Percentiles rank a stretch among this genome's conserved stretches.
Conservation (phyloP, 2,797 vertebrate genomes). For the Gobio occitaniae region DNA sequence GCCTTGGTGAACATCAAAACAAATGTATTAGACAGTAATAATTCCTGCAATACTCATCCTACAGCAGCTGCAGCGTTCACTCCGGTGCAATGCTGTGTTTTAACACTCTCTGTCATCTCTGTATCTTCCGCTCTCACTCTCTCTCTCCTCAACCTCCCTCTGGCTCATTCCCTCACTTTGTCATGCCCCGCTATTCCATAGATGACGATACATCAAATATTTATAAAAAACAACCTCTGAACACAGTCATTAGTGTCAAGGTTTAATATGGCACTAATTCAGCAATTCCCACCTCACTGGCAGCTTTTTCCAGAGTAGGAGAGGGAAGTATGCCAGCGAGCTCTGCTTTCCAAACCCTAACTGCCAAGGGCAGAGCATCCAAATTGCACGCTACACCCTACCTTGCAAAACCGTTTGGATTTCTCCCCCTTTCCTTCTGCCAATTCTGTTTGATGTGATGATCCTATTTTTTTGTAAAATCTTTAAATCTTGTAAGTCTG, state of each 20-base stretch:
- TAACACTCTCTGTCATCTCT: background rate
- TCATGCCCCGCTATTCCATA: slow-evolving; percentile 69
- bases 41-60: slow-evolving; percentile 68
- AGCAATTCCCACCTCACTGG: slow-evolving; percentile 66
- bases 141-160: background rate
- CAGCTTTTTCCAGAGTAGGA: slow-evolving; percentile 57
- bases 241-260: slow-evolving; percentile 80
- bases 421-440: background rate
- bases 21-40: slow-evolving; percentile 71
- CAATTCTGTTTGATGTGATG: slow-evolving; percentile 29
- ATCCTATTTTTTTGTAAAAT: slow-evolving; percentile 15
- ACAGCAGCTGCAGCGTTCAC: slow-evolving; percentile 73
- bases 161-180: slow-evolving; percentile 29
- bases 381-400: background rate
- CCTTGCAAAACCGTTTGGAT: background rate
- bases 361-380: slow-evolving; percentile 2
- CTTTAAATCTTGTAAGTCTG: background rate
- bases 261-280: slow-evolving; percentile 74
- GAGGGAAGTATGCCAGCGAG: slow-evolving; percentile 57
- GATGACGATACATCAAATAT: slow-evolving; percentile 88
- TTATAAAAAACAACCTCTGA: slow-evolving; percentile 81
- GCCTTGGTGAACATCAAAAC: background rate
- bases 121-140: background rate
- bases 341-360: slow-evolving; percentile 21
- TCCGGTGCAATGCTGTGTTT: slow-evolving; percentile 29